Base-by-base conservation (phyloP, 1,140 invertebrate species). In the Belonocnema kinseyi region DNA sequence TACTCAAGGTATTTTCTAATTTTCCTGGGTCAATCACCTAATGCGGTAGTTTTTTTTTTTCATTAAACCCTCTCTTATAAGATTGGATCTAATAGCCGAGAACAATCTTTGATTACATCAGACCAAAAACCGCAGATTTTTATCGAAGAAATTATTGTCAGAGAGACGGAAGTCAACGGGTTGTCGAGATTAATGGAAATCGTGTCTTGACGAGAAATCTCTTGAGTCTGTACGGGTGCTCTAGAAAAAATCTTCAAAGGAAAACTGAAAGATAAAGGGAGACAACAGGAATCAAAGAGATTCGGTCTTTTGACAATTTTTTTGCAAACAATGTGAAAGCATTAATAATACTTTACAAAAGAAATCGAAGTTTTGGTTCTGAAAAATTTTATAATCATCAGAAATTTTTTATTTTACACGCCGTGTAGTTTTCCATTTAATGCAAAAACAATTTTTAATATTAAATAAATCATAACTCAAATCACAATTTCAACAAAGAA, bases 161-260 rank as follows among this genome's bases (percentile, higher is more conserved):
- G 26, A 3, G 70, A 85, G 81, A 78, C 81, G 82, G 80, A 86
- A 87, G 26, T 66, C 61, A 66, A 80, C 75, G 75, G 61, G n/a
- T 51, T 56, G 54, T 78, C 61, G 73, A 75, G 54, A 71, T 66
- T 76, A 80, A 79, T 77, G 73, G 50, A 80, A 85, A 77, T 86
- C 81, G 85, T 86, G 84, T 61, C 75, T 76, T 77, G 74, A 72
- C 72, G 58, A 83, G 84, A 80, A 85, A 85, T 81, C 80, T 51
- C 50, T 75, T 51, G 71, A 76, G 76, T 72, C n/a, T 56, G 46
- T n/a, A 16, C 16, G 16, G 16, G 61, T 66, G 61, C 13, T 66
- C 52, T 56, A 71, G 16, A 72, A 58, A 78, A 72, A 66, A 52
- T 72, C 54, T 74, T 16, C 51, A 72, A 56, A 75, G 81, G n/a